Evolutionary conservation across 2,113 vertebrate genomes (phyloP).

Genomic region (Charina bottae): DNA sequence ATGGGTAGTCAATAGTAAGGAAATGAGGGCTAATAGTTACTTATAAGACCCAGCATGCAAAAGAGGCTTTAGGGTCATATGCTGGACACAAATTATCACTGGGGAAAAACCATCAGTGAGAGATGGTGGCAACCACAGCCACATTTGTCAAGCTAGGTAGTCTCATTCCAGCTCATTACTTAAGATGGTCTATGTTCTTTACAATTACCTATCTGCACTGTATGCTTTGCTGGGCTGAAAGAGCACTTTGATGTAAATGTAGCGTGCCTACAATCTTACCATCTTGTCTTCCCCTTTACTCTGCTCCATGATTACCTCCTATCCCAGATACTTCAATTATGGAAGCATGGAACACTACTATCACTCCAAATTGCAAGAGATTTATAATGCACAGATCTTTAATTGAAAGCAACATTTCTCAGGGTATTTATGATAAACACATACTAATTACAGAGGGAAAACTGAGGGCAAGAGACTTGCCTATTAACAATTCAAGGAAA

Average conservation of each 20-base stretch:
- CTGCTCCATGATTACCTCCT: neutral
- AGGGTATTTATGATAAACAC: neutral
- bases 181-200: neutral
- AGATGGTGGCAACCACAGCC: neutral
- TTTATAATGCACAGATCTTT: neutral
- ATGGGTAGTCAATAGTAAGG: neutral
- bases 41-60: neutral
- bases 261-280: no score
- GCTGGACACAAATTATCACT: neutral
- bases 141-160: neutral
- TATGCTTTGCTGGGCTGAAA: neutral
- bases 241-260: neutral
- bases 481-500: neutral
- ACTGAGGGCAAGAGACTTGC: neutral
- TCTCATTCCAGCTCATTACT: neutral
- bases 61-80: neutral
- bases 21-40: neutral
- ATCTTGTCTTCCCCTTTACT: neutral
- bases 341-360: neutral
- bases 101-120: neutral
- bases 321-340: neutral
- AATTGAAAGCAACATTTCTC: neutral
- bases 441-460: neutral
- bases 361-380: neutral
- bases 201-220: neutral